These are phyloP conservation scores for Perca fluviatilis DNA, from an alignment of 2,113 vertebrate species.

Conservation along the genomic window DNA sequence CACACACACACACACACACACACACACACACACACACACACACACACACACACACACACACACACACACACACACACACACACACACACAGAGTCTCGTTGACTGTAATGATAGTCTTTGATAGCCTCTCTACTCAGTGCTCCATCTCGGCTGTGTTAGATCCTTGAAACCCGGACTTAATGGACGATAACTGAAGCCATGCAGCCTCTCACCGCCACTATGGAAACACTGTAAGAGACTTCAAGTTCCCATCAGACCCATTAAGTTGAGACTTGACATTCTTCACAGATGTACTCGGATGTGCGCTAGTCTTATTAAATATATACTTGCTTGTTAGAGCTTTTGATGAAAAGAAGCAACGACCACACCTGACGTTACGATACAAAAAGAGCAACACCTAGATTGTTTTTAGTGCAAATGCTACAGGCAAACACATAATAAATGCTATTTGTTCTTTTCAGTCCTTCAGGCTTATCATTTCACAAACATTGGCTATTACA, in stretches of 20 bases:
- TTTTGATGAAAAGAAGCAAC: conserved; percentile 22
- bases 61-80: conserved; percentile 8
- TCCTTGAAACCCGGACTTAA: conserved; percentile 47
- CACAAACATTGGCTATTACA: conserved; percentile 12
- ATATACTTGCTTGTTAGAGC: conserved; percentile 18
- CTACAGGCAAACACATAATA: conserved; percentile 16
- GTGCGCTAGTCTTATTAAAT: neutral
- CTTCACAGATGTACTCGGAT: conserved; percentile 25
- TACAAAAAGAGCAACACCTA: conserved; percentile 1
- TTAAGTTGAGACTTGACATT: conserved; percentile 43
- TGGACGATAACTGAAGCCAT: conserved; percentile 49
- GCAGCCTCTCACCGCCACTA: conserved; percentile 34
- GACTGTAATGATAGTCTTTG: conserved; percentile 43
- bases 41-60: neutral
- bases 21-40: conserved; percentile 4
- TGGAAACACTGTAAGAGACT: conserved; percentile 38
- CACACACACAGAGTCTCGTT: neutral
- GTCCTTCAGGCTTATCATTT: conserved; percentile 1
- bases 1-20: conserved; percentile 7
- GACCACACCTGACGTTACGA: conserved; percentile 24
- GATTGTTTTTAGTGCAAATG: conserved; percentile 19
- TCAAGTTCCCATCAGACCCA: conserved; percentile 41
- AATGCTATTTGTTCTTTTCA: conserved; percentile 32
- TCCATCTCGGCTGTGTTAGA: conserved; percentile 35
- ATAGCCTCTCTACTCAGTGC: conserved; percentile 30